Evolutionary conservation across 2,797 vertebrate genomes (phyloP), one percentile per base, ranked within the genome.

Genomic region (Erethizon dorsatum): DNA sequence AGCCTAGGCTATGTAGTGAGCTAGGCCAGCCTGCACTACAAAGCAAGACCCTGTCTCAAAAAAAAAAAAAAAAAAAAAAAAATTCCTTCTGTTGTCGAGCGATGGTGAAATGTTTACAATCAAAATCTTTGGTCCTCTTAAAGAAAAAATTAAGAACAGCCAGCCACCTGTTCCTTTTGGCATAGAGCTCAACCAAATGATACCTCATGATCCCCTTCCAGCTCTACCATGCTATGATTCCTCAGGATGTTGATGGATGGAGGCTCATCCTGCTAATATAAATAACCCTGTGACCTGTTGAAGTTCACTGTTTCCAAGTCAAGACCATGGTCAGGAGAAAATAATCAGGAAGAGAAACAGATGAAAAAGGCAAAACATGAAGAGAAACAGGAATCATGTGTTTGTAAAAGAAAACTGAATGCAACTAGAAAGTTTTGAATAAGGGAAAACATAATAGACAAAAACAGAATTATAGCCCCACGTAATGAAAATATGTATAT

Each of bases 131-230:
- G 33, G 59, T 92, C 90, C 78, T 95, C 79, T 94, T 91, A 96
- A 75, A 95, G 84, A 92, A 73, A 95, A 95, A 78, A 56, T 93
- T 95, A 92, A 94, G 80, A 96, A 20, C 61, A 95, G 69, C 95
- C 83, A 92, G 61, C 91, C 93, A 97, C 96, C 95, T 97, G 65
- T 97, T 97, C 26, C 67, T 95, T 57, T 59, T 98, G 93, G 93
- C 89, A 83, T 67, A 93, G 61, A 77, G 33, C 59, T 93, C 63
- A 94, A 96, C 89, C 92, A 96, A 37, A 90, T 96, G 88, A 97
- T 91, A 91, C 71, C 75, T 77, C 87, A 69, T 87, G 93, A 90
- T 87, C 54, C 77, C 71, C 47, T 94, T 97, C 80, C 91, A 97
- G 78, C 54, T 85, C 56, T 61, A 7, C 57, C 28, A 15, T 93